Conservation (phyloP, 2,113 vertebrate genomes). For the Orcinus orca region DNA sequence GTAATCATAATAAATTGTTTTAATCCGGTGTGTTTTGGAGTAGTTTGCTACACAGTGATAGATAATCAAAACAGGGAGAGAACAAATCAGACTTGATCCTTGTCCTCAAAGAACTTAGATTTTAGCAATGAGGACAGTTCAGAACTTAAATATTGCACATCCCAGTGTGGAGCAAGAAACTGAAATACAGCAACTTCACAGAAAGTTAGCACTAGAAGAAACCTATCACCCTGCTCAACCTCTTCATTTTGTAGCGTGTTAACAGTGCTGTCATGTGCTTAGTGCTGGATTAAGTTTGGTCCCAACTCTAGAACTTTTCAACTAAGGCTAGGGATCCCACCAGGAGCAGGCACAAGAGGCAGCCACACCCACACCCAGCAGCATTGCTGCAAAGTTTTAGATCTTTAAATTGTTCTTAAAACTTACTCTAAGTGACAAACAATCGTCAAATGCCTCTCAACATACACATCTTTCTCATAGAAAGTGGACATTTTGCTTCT, state of each 20-base stretch:
- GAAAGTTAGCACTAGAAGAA: conserved; percentile 10
- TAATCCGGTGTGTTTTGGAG: not conserved
- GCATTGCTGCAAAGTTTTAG: not conserved
- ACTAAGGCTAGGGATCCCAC: not conserved
- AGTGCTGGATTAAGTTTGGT: not conserved
- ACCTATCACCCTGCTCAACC: not conserved
- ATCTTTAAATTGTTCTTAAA: conserved; percentile 40
- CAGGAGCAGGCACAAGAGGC: not conserved
- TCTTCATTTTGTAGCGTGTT: not conserved
- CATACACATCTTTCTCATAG: not conserved
- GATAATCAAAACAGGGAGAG: not conserved
- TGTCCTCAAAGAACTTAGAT: not conserved
- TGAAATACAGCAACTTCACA: not conserved
- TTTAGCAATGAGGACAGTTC: conserved; percentile 11
- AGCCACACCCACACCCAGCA: not conserved
- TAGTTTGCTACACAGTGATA: not conserved
- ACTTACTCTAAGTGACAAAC: not conserved
- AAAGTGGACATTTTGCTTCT: not conserved
- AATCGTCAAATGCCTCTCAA: not conserved
- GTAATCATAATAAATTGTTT: not conserved
- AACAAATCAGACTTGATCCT: not conserved
- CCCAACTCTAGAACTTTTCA: not conserved
- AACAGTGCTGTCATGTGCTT: not conserved
- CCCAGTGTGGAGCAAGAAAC: not conserved
- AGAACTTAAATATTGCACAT: not conserved